Conservation (phyloP, 2,797 vertebrate species). For the Malurus leucopterus region DNA sequence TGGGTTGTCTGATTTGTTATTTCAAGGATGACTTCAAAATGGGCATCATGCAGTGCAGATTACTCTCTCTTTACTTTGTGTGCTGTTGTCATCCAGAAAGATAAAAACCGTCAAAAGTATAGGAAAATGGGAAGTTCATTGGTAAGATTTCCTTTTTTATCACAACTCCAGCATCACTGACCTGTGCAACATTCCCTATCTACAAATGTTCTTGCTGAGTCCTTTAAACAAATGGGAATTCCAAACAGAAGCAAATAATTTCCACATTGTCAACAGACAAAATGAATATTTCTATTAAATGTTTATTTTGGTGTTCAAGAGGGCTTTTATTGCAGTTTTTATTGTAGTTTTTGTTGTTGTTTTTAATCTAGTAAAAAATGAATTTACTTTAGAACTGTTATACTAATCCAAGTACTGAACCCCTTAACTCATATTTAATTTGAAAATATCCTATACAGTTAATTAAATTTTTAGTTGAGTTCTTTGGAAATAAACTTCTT, state of each 20-base stretch:
- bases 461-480: conserved; percentile 67
- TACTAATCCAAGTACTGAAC: conserved; percentile 50
- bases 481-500: conserved; percentile 66
- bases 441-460: conserved; percentile 52
- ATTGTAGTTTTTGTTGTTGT: not conserved
- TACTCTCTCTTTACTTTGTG: conserved; percentile 22
- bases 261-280: conserved; percentile 38
- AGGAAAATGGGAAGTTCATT: conserved; percentile 2
- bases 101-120: conserved; percentile 14
- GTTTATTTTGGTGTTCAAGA: conserved; percentile 25
- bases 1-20: conserved; percentile 38
- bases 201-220: conserved; percentile 27
- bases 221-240: conserved; percentile 53
- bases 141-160: conserved; percentile 12
- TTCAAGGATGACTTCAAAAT: conserved; percentile 29
- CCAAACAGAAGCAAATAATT: conserved; percentile 57
- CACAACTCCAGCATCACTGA: not conserved
- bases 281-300: conserved; percentile 46
- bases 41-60: not conserved
- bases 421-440: conserved; percentile 69
- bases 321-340: conserved; percentile 21
- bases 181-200: not conserved
- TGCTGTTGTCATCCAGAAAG: conserved; percentile 1
- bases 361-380: conserved; percentile 58
- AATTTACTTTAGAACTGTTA: conserved; percentile 51